Base-by-base conservation (phyloP, 2,888 invertebrate genomes). In the Lathronympha strigana region DNA sequence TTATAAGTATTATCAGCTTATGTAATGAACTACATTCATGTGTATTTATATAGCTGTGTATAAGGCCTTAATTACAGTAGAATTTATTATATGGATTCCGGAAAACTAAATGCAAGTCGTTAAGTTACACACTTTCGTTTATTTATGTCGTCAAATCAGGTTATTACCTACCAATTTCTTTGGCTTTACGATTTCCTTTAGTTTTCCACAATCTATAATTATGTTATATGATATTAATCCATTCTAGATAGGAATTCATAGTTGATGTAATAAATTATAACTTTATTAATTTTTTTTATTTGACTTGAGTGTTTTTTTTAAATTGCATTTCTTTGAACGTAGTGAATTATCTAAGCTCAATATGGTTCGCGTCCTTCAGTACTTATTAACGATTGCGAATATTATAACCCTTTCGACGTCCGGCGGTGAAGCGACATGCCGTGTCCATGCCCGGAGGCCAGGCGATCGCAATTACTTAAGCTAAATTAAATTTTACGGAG, bases 211-310 rank as follows among this genome's bases (percentile, higher is more conserved):
- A 2, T 13, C 31, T 28, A 31, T 58, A 15, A 36, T 36, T 49
- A 63, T 73, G 64, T 70, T 69, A 64, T 70, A 69, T 64, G 62
- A 67, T 64, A 67, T 36, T 67, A 72, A 72, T 71, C 73, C 69
- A 73, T 68, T 43, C 67, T 81, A 82, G 80, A 68, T 80, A 81
- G 76, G 72, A 71, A 71, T 77, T 74, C 76, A 70, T 69, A 72
- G 71, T 63, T 70, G 61, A 61, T 75, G 73, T 71, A 68, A 69
- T 73, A 63, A 63, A 63, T 55, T 63, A 63, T 62, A 62, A 60
- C 19, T 64, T 58, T 58, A 58, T 45, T 58, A 64, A 64, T 40
- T 33, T 23, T 54, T 64, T 64, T 25, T 51, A 43, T 43, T 51
- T 11, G n/a, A 50, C 43, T 33, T 51, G 38, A 9, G n/a, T 55